phyloP scores from a whole-genome alignment of 2,797 vertebrate species.

The Lacerta agilis region DNA sequence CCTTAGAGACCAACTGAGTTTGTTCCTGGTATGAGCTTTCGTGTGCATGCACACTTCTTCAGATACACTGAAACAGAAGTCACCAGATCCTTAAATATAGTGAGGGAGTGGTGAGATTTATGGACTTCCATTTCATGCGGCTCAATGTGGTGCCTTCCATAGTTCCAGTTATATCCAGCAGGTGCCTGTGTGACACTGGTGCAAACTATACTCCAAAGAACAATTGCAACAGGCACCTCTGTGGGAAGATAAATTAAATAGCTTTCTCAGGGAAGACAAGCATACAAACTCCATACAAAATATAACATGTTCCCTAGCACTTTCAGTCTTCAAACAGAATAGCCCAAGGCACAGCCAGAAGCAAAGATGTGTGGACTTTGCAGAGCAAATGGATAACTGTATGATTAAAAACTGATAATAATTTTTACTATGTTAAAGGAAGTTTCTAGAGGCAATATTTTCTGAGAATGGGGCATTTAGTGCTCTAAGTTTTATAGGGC shows the following conservation, averaged over 20 bases:
- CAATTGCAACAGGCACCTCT: no score
- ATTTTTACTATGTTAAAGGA: background rate
- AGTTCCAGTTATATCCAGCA: background rate
- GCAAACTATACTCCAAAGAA: no score
- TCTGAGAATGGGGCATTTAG: background rate
- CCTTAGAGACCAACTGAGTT: no score
- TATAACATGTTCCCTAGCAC: background rate
- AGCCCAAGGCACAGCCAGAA: background rate
- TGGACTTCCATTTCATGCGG: no score
- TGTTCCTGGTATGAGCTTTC: no score
- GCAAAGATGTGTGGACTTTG: background rate
- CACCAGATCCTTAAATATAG: no score
- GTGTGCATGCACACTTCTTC: no score
- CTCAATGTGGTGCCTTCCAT: no score
- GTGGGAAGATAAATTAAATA: background rate
- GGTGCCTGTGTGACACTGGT: background rate
- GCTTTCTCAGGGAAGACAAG: background rate
- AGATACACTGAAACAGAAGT: no score
- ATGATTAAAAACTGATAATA: background rate
- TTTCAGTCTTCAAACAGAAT: background rate
- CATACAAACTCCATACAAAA: background rate
- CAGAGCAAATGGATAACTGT: background rate
- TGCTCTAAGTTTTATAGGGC: background rate
- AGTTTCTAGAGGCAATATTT: background rate
- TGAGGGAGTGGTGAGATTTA: no score